phyloP scores from a whole-genome alignment of 2,113 vertebrate genomes.

The Tachycineta bicolor region DNA sequence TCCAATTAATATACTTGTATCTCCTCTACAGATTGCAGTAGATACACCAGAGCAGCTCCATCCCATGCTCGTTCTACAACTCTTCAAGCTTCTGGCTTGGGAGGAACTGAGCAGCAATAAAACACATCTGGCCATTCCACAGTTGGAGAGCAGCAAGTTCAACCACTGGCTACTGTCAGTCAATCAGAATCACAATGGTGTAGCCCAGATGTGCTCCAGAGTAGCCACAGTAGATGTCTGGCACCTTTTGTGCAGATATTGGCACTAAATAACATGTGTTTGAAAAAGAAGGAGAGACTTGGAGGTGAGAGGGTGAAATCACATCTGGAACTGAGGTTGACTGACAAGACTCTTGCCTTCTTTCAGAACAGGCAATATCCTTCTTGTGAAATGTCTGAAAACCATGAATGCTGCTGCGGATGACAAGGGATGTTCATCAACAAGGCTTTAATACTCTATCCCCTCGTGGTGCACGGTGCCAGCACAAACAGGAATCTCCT shows the following conservation, averaged over 20 bases:
- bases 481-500: not conserved
- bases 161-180: not conserved
- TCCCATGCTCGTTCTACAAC: not conserved
- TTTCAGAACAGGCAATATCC: not conserved
- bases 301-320: not conserved
- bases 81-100: not conserved
- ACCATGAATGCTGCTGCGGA: not conserved
- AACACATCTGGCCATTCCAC: too few relatives aligned
- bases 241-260: not conserved
- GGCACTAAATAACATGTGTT: not conserved
- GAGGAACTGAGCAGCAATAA: not conserved
- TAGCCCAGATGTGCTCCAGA: not conserved
- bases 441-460: not conserved
- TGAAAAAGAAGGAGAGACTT: not conserved
- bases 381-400: not conserved
- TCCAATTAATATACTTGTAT: not conserved
- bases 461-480: not conserved
- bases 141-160: rapidly evolving
- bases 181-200: rapidly evolving
- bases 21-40: not conserved
- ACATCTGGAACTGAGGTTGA: not conserved
- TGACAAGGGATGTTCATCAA: not conserved
- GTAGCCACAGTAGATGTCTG: not conserved
- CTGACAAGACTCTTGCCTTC: not conserved
- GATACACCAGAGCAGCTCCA: not conserved